phyloP scores from a whole-genome alignment of 2,797 vertebrate species.

The Cynodonichthys magdalenae region DNA sequence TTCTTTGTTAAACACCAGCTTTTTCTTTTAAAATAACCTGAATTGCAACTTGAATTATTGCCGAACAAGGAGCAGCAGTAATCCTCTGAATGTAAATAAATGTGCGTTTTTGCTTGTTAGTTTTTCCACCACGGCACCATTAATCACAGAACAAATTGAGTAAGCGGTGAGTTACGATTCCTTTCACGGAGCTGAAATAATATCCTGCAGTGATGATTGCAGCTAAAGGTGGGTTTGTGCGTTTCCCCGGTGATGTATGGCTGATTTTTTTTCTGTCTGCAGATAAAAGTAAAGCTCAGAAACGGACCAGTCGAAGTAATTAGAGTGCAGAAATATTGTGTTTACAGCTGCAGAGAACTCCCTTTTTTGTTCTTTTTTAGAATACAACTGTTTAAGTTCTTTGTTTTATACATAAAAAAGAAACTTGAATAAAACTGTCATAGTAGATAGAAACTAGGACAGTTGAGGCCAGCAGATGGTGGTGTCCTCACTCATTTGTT shows the following conservation, averaged over 20 bases:
- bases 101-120: background rate
- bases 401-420: background rate
- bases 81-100: constrained; percentile 37
- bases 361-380: background rate
- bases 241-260: constrained; percentile 29
- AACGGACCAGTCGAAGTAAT: constrained; percentile 20
- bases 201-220: constrained; percentile 24
- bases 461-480: constrained; percentile 69
- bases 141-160: constrained; percentile 38
- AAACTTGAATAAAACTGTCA: background rate
- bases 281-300: constrained; percentile 15
- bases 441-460: too few species aligned
- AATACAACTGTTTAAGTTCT: background rate
- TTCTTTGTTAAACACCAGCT: constrained; percentile 31
- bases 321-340: constrained; percentile 7
- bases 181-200: constrained; percentile 27
- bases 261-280: background rate
- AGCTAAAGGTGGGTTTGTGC: constrained; percentile 36
- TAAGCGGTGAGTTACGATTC: constrained; percentile 31
- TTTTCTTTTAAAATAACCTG: too few species aligned
- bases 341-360: constrained; percentile 18
- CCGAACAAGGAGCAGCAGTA: constrained; percentile 8
- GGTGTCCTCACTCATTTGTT: constrained; percentile 58
- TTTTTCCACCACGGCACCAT: constrained; percentile 34
- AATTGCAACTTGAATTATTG: constrained; percentile 15